Percentiles rank a stretch among this genome's conserved stretches.
These are phyloP conservation scores for Xyrauchen texanus DNA, from an alignment of 2,113 vertebrate genomes.

Conservation along the genomic window DNA sequence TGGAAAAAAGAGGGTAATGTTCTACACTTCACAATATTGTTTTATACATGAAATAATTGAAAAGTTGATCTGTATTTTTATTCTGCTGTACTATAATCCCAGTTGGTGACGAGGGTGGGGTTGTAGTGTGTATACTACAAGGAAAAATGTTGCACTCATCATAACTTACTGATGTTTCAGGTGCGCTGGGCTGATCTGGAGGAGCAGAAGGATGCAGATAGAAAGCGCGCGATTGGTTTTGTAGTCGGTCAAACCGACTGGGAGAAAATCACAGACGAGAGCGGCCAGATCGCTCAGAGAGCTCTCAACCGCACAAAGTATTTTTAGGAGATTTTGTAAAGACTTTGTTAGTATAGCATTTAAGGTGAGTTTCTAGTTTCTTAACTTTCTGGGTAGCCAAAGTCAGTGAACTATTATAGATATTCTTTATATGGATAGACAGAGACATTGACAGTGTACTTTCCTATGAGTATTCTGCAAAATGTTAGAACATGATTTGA, in stretches of 20 bases:
- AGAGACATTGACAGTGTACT: too few relatives aligned
- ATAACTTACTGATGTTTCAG: conserved; percentile 65
- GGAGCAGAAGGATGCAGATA: conserved; percentile 96
- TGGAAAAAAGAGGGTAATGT: conserved; percentile 93
- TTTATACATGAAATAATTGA: not conserved
- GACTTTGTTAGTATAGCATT: not conserved
- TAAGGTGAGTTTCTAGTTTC: conserved; percentile 28
- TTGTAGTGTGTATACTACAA: not conserved
- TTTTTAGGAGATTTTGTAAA: conserved; percentile 79
- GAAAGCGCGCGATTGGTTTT: conserved; percentile 97
- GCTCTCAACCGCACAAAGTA: conserved; percentile 99
- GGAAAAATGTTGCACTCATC: not conserved
- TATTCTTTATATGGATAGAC: too few relatives aligned
- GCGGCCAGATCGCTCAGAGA: conserved; percentile 91
- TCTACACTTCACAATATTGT: not conserved
- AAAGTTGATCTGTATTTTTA: not conserved
- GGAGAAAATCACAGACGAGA: conserved; percentile 99
- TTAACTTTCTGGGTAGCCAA: not conserved
- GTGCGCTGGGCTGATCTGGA: conserved; percentile 98
- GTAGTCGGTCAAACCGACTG: conserved; percentile 98
- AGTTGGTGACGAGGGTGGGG: not conserved
- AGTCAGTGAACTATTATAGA: too few relatives aligned
- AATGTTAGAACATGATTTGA: too few relatives aligned
- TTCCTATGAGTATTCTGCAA: too few relatives aligned
- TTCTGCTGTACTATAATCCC: not conserved